A percentile compares a stretch with the other conserved stretches of the same genome.
Evolutionary conservation across 2,888 invertebrate species (phyloP).

Genomic region (Mystacides longicornis): DNA sequence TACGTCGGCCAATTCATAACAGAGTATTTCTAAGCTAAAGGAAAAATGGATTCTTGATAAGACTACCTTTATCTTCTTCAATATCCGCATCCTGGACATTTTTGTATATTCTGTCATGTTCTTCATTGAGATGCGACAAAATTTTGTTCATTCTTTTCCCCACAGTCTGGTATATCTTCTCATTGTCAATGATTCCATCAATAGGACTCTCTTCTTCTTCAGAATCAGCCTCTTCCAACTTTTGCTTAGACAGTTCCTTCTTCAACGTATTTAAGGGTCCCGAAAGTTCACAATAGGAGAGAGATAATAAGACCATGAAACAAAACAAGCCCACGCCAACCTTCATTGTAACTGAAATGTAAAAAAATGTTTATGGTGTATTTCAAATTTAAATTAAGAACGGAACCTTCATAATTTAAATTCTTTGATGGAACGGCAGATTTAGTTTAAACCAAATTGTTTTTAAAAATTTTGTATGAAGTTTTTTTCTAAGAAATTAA

Average conservation of each 20-base stretch:
- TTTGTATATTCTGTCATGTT: too few species aligned
- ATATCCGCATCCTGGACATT: background rate
- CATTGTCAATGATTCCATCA: constrained; percentile 6
- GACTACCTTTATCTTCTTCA: constrained; percentile 4
- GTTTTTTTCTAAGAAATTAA: too few species aligned
- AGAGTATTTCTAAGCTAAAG: background rate
- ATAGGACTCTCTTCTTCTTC: constrained; percentile 15
- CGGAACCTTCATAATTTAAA: too few species aligned
- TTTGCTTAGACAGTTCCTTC: constrained; percentile 23
- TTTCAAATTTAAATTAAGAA: too few species aligned
- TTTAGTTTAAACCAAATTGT: too few species aligned
- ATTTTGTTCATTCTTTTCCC: constrained; percentile 16
- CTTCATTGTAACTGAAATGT: constrained; percentile 20
- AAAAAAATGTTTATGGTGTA: too few species aligned
- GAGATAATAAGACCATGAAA: constrained; percentile 31
- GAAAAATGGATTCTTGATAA: background rate
- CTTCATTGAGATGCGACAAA: too few species aligned
- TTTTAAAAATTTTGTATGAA: too few species aligned
- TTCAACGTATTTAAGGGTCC: constrained; percentile 32
- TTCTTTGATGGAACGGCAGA: too few species aligned
- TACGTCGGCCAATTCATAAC: too few species aligned
- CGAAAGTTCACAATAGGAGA: constrained; percentile 32
- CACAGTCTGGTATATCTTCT: constrained; percentile 13
- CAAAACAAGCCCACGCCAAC: constrained; percentile 27
- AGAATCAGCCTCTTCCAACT: background rate